Conservation (phyloP, 2,113 vertebrate genomes). For the Cryptotis parvus region DNA sequence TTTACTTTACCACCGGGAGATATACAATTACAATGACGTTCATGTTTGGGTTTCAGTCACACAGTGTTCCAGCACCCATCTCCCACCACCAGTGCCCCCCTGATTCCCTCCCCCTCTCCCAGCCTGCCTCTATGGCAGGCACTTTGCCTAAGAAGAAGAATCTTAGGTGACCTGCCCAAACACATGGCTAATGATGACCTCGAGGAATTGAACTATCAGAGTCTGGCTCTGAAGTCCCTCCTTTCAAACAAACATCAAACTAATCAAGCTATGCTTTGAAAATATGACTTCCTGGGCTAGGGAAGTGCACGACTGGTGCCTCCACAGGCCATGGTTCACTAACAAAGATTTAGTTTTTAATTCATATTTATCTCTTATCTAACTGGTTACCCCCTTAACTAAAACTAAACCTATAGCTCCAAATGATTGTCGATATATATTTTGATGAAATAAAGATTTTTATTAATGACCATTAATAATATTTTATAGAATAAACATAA, state of each 20-base stretch:
- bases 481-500: no score
- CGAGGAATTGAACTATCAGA: neutral
- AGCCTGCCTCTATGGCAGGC: no score
- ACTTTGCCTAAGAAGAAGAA: neutral
- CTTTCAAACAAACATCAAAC: neutral
- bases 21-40: no score
- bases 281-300: neutral
- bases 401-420: neutral
- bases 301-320: neutral
- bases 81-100: no score
- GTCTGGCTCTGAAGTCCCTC: neutral
- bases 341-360: neutral
- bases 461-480: no score
- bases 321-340: neutral
- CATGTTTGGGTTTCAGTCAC: no score
- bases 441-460: neutral
- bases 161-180: neutral
- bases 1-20: no score
- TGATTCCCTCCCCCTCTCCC: no score
- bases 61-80: no score
- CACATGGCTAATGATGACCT: neutral
- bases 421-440: neutral
- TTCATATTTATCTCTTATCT: neutral
- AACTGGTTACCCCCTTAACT: neutral
- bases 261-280: no score